Evolutionary conservation across 2,113 vertebrate genomes (phyloP).

Genomic region (Apeltes quadracus): DNA sequence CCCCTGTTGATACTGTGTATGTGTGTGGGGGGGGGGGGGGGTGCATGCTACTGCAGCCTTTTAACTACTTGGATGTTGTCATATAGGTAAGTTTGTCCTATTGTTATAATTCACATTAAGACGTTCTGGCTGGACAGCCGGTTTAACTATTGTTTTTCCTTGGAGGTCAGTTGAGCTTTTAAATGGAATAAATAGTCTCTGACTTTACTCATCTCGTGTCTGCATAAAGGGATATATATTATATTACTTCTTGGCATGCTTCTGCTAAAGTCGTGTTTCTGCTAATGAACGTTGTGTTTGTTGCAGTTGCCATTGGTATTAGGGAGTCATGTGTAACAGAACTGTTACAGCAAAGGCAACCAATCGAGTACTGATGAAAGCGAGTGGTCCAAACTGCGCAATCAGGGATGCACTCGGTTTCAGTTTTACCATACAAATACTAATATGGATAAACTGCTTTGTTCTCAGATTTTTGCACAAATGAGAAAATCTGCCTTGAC

Average conservation of each 20-base stretch:
- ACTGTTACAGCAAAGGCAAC: background rate
- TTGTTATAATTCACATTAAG: background rate
- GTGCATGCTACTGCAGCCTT: slow-evolving; percentile 6
- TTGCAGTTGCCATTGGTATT: background rate
- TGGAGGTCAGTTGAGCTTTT: background rate
- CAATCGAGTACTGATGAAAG: background rate
- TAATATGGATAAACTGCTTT: background rate
- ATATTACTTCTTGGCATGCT: background rate
- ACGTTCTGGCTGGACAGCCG: background rate
- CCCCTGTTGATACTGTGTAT: slow-evolving; percentile 63
- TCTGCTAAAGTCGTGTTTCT: background rate
- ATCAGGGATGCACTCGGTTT: background rate
- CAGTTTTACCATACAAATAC: background rate
- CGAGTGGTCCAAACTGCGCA: background rate
- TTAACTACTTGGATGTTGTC: slow-evolving; percentile 15
- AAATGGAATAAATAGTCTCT: too few relatives aligned
- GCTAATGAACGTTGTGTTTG: slow-evolving; percentile 12
- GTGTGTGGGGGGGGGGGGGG: slow-evolving; percentile 27
- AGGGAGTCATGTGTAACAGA: background rate
- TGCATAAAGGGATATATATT: too few relatives aligned
- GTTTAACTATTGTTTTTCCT: background rate
- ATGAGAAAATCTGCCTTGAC: background rate
- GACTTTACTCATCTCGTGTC: background rate
- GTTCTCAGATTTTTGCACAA: background rate
- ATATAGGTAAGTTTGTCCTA: background rate